Percentiles rank a stretch among this genome's conserved stretches.
Conservation (phyloP, 2,113 vertebrate species). For the Coturnix japonica region DNA sequence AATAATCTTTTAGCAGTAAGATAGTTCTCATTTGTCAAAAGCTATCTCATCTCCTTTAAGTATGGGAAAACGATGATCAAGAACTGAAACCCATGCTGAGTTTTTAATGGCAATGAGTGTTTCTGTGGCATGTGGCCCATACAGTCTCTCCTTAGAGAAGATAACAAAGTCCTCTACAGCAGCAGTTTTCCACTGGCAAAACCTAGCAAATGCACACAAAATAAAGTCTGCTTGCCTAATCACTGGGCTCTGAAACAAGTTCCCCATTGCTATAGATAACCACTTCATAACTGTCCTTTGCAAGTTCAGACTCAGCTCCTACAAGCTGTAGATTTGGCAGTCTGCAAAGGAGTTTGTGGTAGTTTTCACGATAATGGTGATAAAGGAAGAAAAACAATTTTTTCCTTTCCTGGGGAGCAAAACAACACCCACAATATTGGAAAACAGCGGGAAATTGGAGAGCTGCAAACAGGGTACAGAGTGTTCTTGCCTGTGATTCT, state of each 20-base stretch:
- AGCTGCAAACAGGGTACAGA: not conserved
- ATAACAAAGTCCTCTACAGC: not conserved
- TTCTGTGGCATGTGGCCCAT: not conserved
- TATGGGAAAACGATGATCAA: not conserved
- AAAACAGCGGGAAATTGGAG: not conserved
- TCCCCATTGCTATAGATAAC: not conserved
- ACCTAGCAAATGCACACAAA: not conserved
- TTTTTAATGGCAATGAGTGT: not conserved
- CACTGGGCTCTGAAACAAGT: not conserved
- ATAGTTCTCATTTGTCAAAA: not conserved
- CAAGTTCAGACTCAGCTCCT: not conserved
- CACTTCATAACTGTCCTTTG: not conserved
- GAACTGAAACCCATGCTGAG: not conserved
- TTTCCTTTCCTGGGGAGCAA: not conserved
- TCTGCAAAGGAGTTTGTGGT: not conserved
- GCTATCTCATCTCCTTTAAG: not conserved
- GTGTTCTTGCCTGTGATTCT: not conserved
- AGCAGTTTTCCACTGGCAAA: conserved; percentile 17
- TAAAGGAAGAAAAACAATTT: not conserved
- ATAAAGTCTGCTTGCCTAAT: conserved; percentile 9
- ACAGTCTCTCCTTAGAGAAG: conserved; percentile 2
- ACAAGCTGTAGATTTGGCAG: not conserved
- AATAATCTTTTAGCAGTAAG: not conserved
- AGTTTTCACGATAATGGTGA: not conserved
- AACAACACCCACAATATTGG: not conserved